Evolutionary conservation across 2,888 invertebrate species (phyloP), one percentile per base, ranked within the genome.

Genomic region (Caenorhabditis becei): DNA sequence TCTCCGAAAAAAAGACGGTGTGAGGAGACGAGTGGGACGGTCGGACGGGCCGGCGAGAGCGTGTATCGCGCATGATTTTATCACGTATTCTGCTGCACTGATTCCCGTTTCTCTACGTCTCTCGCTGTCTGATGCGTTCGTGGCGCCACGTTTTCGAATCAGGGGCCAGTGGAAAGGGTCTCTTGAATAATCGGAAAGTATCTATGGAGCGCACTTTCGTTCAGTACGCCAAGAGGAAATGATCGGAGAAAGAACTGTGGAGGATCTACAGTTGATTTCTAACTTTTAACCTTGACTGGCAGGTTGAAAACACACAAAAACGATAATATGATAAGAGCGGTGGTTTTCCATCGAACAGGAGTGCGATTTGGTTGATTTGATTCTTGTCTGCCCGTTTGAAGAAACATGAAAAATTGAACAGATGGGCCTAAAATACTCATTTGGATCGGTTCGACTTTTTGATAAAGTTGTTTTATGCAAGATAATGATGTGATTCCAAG

Each of bases 1-100:
- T 72, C 71, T 56, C 53, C 51, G 59, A 41, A 71, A 62, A 63
- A 63, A 63, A 56, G 28, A 18, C 20, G 32, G 28, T 14, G 16
- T 10, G 41, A 16, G 16, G 16, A 41, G 47, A 14, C 7, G 47
- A 47, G 47, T 18, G 20, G 26, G 62, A 54, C 49, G 18, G 44
- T 67, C 28, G 20, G 41, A 24, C 47, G 20, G 32, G 47, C 14
- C 23, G 59, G 16, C 41, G n/a, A 61, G 20, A 70, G 37, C 70
- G 51, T 51, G 70, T 61, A 59, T 51, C 49, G 49, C 59, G 44
- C 70, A 47, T 54, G 62, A 63, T 63, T 54, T 47, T 44, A 26
- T 47, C 62, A 47, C 62, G 44, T 54, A 41, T 54, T 18, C 16
- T 23, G 18, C 24, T 49, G 54, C 54, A 20, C 44, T 28, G 35